These are phyloP conservation scores for Xylota segnis DNA, from an alignment of 2,888 invertebrate species.

Conservation along the genomic window DNA sequence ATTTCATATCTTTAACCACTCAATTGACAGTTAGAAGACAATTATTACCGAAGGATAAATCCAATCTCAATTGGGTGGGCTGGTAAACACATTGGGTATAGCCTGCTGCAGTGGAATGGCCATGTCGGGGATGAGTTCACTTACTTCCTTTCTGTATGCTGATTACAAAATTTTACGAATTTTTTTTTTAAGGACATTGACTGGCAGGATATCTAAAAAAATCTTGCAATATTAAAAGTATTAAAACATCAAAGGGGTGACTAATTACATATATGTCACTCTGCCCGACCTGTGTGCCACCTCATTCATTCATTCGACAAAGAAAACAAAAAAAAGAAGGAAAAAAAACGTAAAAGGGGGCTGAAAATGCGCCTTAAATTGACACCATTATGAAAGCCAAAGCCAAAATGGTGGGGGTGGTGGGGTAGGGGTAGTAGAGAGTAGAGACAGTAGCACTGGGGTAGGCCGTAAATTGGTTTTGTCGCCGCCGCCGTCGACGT, in stretches of 20 bases:
- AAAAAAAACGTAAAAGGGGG: slow-evolving; percentile 12
- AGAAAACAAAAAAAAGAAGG: neutral
- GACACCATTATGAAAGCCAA: slow-evolving; percentile 63
- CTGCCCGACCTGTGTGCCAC: slow-evolving; percentile 37
- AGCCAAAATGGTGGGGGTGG: slow-evolving; percentile 36
- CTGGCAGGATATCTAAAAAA: neutral
- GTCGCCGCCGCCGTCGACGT: slow-evolving; percentile 25
- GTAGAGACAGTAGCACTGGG: slow-evolving; percentile 35
- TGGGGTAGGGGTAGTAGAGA: slow-evolving; percentile 20
- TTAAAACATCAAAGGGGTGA: slow-evolving; percentile 10
- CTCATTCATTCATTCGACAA: slow-evolving; percentile 37
- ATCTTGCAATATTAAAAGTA: neutral
- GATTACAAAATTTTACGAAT: neutral
- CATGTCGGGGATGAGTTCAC: slow-evolving; percentile 2
- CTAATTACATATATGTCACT: slow-evolving; percentile 60
- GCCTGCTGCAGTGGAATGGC: neutral
- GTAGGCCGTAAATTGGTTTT: slow-evolving; percentile 72
- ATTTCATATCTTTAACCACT: slow-evolving; percentile 27
- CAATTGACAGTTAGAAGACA: slow-evolving; percentile 56
- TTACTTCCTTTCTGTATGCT: neutral
- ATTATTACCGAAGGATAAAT: slow-evolving; percentile 50
- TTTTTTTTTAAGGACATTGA: slow-evolving; percentile 19
- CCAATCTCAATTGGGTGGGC: neutral
- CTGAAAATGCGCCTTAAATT: slow-evolving; percentile 61
- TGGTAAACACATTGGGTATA: neutral